phyloP scores from a whole-genome alignment of 2,113 vertebrate genomes.

The Calypte anna region DNA sequence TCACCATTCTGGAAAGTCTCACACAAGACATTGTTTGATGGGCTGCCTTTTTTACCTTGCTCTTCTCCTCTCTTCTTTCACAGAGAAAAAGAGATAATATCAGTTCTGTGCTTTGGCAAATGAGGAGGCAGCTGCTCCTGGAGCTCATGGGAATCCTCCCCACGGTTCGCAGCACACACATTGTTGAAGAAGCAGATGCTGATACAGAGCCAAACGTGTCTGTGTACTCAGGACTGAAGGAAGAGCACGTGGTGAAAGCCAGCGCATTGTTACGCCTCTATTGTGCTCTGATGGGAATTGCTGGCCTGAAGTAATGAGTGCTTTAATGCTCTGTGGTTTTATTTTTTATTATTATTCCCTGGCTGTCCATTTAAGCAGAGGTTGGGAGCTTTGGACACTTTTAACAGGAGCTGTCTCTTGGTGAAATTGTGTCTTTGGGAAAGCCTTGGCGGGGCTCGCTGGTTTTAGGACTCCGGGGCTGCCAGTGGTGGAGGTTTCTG shows the following conservation, averaged over 20 bases:
- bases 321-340: not conserved
- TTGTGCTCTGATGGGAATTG: conserved; percentile 97
- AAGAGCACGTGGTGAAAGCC: conserved; percentile 97
- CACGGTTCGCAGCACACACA: conserved; percentile 87
- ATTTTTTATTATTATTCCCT: not conserved
- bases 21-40: rapidly evolving
- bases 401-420: not conserved
- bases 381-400: not conserved
- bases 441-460: rapidly evolving
- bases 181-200: conserved; percentile 81
- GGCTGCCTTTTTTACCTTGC: not conserved
- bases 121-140: conserved; percentile 94
- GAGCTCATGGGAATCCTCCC: conserved; percentile 96
- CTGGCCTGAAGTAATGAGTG: conserved; percentile 89
- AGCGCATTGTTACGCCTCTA: conserved; percentile 93
- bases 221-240: conserved; percentile 90
- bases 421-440: not conserved
- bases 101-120: conserved; percentile 97
- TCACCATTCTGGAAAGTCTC: not conserved
- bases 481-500: not conserved
- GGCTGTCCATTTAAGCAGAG: not conserved
- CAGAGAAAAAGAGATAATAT: conserved; percentile 92
- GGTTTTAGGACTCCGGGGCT: rapidly evolving
- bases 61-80: not conserved
- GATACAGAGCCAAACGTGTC: conserved; percentile 80